A percentile compares a stretch with the other conserved stretches of the same genome.
Evolutionary conservation across 2,888 invertebrate species (phyloP).

Genomic region (Meloe dianella): DNA sequence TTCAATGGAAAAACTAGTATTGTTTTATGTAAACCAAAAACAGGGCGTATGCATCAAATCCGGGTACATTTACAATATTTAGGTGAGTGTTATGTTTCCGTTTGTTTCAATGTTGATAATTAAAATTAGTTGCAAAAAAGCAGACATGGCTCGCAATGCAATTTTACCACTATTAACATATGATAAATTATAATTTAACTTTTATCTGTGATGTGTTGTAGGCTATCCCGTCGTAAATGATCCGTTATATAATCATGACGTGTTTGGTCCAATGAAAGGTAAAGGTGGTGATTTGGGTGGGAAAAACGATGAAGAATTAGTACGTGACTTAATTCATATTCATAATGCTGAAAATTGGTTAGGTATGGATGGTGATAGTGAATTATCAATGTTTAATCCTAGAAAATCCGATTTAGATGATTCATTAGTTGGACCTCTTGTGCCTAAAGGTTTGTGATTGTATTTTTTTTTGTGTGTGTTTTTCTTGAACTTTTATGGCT

Average conservation of each 20-base stretch:
- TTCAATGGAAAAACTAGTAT: conserved; percentile 91
- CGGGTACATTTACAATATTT: conserved; percentile 97
- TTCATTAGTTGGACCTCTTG: conserved; percentile 53
- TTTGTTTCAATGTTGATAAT: not conserved
- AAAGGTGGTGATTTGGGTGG: conserved; percentile 87
- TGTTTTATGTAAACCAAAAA: conserved; percentile 91
- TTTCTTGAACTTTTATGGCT: conserved; percentile 27
- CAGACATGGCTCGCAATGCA: not conserved
- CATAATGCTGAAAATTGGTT: conserved; percentile 96
- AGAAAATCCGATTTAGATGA: conserved; percentile 63
- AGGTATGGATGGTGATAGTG: conserved; percentile 87
- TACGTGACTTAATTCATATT: conserved; percentile 85
- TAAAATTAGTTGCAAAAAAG: not conserved
- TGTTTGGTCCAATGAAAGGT: conserved; percentile 93
- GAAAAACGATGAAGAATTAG: conserved; percentile 87
- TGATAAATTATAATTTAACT: not conserved
- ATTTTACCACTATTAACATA: not conserved
- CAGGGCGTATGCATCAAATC: conserved; percentile 99
- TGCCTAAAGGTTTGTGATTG: conserved; percentile 54
- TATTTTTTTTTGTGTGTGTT: not conserved
- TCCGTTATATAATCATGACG: conserved; percentile 93
- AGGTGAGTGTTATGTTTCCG: conserved; percentile 64
- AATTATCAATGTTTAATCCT: conserved; percentile 80
- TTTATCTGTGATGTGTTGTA: conserved; percentile 51
- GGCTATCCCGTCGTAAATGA: conserved; percentile 98